These are phyloP conservation scores for Plutomurus gul DNA, from an alignment of 1,140 invertebrate species.

Conservation along the genomic window DNA sequence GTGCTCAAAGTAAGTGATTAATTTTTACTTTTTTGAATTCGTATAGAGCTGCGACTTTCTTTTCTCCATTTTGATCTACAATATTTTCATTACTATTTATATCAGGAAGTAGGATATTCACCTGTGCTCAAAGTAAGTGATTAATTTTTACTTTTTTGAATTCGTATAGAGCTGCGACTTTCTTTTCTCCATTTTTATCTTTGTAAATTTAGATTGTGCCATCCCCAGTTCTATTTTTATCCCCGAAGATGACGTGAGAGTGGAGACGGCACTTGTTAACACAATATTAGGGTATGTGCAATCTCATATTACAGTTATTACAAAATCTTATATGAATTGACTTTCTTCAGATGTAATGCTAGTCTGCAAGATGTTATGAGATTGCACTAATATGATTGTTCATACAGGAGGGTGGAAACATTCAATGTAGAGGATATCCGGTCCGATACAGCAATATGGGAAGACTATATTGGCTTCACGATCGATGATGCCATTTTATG, in stretches of 20 bases:
- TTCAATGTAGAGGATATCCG: too few relatives aligned
- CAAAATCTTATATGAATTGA: background rate
- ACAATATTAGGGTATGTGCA: background rate
- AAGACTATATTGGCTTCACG: background rate
- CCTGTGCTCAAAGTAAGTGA: background rate
- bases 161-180: background rate
- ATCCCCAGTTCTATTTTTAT: background rate
- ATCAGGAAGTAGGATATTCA: background rate
- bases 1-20: background rate
- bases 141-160: background rate
- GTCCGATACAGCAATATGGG: too few relatives aligned
- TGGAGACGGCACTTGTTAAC: background rate
- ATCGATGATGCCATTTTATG: background rate
- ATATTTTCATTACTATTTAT: background rate
- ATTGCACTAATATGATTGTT: too few relatives aligned
- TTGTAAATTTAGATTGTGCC: background rate
- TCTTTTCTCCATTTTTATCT: background rate
- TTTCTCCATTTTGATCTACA: too few relatives aligned
- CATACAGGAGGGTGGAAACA: too few relatives aligned
- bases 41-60: background rate
- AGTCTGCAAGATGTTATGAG: too few relatives aligned
- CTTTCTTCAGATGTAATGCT: too few relatives aligned
- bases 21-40: background rate
- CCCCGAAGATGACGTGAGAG: background rate
- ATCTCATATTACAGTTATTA: too few relatives aligned